A percentile compares a stretch with the other conserved stretches of the same genome.
Conservation (phyloP, 1,140 invertebrate species). For the Araneus ventricosus region DNA sequence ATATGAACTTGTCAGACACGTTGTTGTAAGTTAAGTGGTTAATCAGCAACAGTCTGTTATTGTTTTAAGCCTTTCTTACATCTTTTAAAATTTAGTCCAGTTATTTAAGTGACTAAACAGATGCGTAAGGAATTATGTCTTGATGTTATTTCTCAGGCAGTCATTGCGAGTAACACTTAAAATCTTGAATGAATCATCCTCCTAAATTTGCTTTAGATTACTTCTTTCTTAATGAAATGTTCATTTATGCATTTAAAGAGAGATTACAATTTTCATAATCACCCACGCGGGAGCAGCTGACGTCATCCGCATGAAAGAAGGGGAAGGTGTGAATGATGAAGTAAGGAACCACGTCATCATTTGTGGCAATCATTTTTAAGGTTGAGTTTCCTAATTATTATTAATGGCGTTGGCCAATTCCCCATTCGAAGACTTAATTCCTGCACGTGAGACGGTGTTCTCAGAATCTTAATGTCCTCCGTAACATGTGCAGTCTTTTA, state of each 20-base stretch:
- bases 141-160: too few relatives aligned
- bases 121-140: too few relatives aligned
- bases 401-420: conserved; percentile 35
- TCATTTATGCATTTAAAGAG: conserved; percentile 54
- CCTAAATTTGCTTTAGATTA: neutral
- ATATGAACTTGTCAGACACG: too few relatives aligned
- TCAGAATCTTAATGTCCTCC: conserved; percentile 8
- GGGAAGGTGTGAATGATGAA: conserved; percentile 22
- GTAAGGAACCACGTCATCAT: conserved; percentile 25
- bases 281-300: conserved; percentile 44
- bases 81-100: too few relatives aligned
- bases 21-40: too few relatives aligned
- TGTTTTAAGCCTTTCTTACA: too few relatives aligned
- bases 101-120: too few relatives aligned
- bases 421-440: conserved; percentile 7
- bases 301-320: neutral
- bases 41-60: too few relatives aligned
- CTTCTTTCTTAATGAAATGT: conserved; percentile 44
- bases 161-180: too few relatives aligned
- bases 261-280: conserved; percentile 69
- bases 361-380: conserved; percentile 28
- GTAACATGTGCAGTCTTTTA: neutral
- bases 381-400: conserved; percentile 34
- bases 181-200: neutral
- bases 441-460: neutral